These are phyloP conservation scores for Mythimna impura DNA, from an alignment of 2,888 invertebrate species.

Conservation along the genomic window DNA sequence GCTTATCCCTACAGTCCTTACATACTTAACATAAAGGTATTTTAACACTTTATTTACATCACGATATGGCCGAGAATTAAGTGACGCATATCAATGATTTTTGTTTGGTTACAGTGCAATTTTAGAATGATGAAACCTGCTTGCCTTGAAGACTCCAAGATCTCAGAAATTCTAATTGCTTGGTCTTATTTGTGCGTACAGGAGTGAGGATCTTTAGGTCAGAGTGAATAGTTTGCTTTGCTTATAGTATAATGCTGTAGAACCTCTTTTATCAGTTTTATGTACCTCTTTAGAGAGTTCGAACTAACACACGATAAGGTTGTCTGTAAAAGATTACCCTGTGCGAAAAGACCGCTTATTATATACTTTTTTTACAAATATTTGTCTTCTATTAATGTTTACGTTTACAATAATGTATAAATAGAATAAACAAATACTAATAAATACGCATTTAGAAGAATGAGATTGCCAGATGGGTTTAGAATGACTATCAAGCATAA, in stretches of 20 bases:
- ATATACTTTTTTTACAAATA: too few relatives aligned
- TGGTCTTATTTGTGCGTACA: neutral
- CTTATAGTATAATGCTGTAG: neutral
- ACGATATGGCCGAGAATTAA: conserved; percentile 24
- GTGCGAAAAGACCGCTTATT: too few relatives aligned
- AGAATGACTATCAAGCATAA: too few relatives aligned
- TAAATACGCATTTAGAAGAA: too few relatives aligned
- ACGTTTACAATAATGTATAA: too few relatives aligned
- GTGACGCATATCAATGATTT: neutral
- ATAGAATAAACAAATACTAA: too few relatives aligned
- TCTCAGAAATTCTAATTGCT: neutral
- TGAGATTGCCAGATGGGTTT: too few relatives aligned
- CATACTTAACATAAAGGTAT: conserved; percentile 63
- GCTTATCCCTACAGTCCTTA: conserved; percentile 73
- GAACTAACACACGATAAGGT: too few relatives aligned
- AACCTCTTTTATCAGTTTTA: too few relatives aligned
- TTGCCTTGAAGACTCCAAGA: neutral
- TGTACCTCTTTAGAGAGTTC: too few relatives aligned
- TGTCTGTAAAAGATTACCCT: too few relatives aligned
- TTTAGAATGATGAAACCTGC: neutral
- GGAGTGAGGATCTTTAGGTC: neutral
- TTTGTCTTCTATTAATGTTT: too few relatives aligned
- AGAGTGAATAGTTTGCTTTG: neutral
- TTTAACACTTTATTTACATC: conserved; percentile 58
- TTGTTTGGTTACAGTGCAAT: conserved; percentile 7